Evolutionary conservation across 1,140 invertebrate genomes (phyloP).

Genomic region (Dendrolimus kikuchii): DNA sequence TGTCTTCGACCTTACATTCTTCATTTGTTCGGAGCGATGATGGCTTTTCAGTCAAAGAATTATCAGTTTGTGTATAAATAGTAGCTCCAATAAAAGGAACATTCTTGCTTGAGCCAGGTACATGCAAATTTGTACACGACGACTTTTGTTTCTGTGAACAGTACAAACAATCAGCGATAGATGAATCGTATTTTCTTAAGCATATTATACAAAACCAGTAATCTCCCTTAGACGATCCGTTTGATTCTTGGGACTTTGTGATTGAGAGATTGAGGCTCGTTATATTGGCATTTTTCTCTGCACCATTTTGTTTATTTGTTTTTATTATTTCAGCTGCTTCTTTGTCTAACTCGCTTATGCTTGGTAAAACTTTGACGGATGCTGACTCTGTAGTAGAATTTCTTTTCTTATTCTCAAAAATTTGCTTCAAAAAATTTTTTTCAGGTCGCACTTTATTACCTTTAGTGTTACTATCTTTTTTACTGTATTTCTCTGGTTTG

Average conservation of each 20-base stretch:
- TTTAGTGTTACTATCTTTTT: conserved; percentile 26
- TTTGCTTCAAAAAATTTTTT: conserved; percentile 58
- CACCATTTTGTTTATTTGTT: conserved; percentile 31
- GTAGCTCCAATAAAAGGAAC: conserved; percentile 9
- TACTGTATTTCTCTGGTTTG: conserved; percentile 27
- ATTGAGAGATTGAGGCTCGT: conserved; percentile 1
- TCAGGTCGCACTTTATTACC: conserved; percentile 46
- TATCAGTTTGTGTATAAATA: conserved; percentile 43
- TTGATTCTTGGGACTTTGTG: conserved; percentile 4
- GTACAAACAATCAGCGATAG: conserved; percentile 37
- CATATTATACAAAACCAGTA: conserved; percentile 50
- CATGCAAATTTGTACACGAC: neutral
- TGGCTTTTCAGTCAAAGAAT: conserved; percentile 7
- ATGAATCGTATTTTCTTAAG: conserved; percentile 42
- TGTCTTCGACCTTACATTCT: conserved; percentile 27
- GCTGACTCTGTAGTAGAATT: conserved; percentile 44
- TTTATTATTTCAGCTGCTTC: conserved; percentile 84
- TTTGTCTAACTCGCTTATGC: conserved; percentile 85
- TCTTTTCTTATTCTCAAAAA: conserved; percentile 59
- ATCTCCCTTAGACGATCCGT: conserved; percentile 11
- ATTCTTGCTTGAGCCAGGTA: conserved; percentile 3
- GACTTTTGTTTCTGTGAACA: conserved; percentile 19
- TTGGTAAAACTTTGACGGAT: conserved; percentile 76
- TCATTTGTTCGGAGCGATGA: conserved; percentile 12
- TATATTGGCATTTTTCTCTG: conserved; percentile 17